Base-by-base conservation (phyloP, 2,113 vertebrate species). In the Porphyrio hochstetteri region DNA sequence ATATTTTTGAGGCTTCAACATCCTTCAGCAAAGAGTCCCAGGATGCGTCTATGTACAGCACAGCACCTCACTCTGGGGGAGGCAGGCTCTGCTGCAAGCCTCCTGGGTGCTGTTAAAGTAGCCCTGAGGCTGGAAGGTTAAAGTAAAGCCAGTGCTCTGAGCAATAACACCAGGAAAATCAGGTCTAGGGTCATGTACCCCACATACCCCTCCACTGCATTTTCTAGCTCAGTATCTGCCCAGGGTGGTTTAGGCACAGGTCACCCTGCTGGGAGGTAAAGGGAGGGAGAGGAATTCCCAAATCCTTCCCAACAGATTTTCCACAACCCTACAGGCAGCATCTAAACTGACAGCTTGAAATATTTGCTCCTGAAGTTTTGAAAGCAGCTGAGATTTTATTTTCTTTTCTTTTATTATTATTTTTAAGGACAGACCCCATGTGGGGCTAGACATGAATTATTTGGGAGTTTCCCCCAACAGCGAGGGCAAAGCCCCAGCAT, bases 401-500 rank as follows among this genome's bases (percentile, higher is more conserved):
- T 21, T 48, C n/a, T 48, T 48, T 48, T 23, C 16, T 44, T 44
- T 44, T 17, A 7, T 44, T n/a, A 42, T 90, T 46, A 7, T 46
- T 46, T 48, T 48, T 48, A 29, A 83, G 33, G 60, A 35, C 25
- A 67, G 68, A 81, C 5, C 2, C 6, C 23, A 13, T 0, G 9
- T 15, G 12, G 16, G 20, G 61, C 56, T 29, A 33, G 11, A 6
- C 19, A 38, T 15, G 20, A n/a, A 42, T 29, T 20, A 11, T 25
- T 50, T 8, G 10, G 46, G 46, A 13, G 52, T 38, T 78, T 74
- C 59, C 75, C 75, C 77, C 25, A 4, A 11, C 33, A 60, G 2
- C 0, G 6, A 35, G 55, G 0, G 5, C 18, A 8, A 53, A 59
- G 36, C 11, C 2, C 1, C 35, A 17, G 48, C 38, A 0, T 17